phyloP scores from a whole-genome alignment of 2,797 vertebrate genomes.

The Ciconia nigra region DNA sequence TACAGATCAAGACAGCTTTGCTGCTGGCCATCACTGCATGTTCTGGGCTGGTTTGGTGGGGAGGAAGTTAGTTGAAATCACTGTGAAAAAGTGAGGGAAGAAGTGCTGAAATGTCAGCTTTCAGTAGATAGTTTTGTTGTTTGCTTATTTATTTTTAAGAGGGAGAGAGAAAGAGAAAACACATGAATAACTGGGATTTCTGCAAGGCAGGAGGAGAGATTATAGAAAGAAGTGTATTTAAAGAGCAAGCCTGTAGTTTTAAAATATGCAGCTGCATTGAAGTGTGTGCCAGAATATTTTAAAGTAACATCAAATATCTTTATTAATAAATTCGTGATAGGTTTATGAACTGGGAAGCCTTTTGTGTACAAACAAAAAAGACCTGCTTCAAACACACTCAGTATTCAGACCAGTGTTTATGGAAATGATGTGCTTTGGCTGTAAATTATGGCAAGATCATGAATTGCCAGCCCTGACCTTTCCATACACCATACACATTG shows the following conservation, averaged over 20 bases:
- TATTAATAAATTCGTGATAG: conserved; percentile 56
- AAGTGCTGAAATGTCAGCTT: neutral
- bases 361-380: conserved; percentile 30
- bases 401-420: neutral
- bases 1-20: neutral
- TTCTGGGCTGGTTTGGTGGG: neutral
- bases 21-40: neutral
- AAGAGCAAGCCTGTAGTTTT: conserved; percentile 39
- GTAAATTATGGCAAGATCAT: neutral
- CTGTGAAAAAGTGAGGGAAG: neutral
- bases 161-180: neutral
- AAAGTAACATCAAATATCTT: conserved; percentile 63
- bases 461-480: conserved; percentile 36
- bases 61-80: neutral
- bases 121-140: neutral
- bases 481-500: neutral
- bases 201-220: neutral
- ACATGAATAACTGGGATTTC: neutral
- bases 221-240: neutral
- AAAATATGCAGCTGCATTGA: conserved; percentile 56
- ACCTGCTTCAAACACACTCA: neutral
- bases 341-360: conserved; percentile 22
- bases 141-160: conserved; percentile 7
- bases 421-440: neutral
- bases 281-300: conserved; percentile 71